Evolutionary conservation across 2,113 vertebrate genomes (phyloP), one percentile per base, ranked within the genome.

Genomic region (Platysternon megacephalum): DNA sequence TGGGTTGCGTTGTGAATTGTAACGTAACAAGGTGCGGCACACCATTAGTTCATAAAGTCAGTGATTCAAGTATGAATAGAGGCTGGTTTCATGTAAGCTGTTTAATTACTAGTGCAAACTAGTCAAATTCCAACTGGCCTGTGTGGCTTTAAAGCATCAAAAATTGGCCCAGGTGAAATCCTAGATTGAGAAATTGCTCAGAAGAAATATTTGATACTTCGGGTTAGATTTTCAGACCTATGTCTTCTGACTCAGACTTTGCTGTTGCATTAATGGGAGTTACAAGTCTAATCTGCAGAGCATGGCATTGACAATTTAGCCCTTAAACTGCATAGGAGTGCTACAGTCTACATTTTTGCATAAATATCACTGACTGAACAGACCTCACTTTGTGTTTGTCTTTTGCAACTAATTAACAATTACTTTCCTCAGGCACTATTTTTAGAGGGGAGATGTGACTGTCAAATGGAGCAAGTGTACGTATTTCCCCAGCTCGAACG

Each of bases 31-130:
- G 68, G 0, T 86, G 82, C 87, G 88, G 79, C 90, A 93, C 90
- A 88, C 91, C 12, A 78, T 42, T 89, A 86, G 84, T 93, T 92
- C 94, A 95, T 84, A 85, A 68, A 93, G 94, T 91, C 93, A 82
- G 7, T 0, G 8, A 17, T 52, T 95, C 91, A 72, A 72, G 79
- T 11, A 32, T 82, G 82, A 78, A 80, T 2, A 91, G 65, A 89
- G 91, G 61, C 1, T 32, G 49, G 87, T 8, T 86, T 82, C 56
- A 89, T 88, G 55, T 46, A 28, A 28, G 10, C 74, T 14, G 11
- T 26, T 78, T 46, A 46, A 44, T 78, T 78, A 44, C 46, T 29
- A 46, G 24, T 4, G 42, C 12, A 35, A 51, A 82, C 55, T 7
- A 0, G 2, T 35, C 85, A 32, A 2, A 14, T 11, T 84, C 61